These are phyloP conservation scores for Tokudaia tokunoshimensis DNA, from an alignment of 2,797 vertebrate genomes.

Conservation along the genomic window DNA sequence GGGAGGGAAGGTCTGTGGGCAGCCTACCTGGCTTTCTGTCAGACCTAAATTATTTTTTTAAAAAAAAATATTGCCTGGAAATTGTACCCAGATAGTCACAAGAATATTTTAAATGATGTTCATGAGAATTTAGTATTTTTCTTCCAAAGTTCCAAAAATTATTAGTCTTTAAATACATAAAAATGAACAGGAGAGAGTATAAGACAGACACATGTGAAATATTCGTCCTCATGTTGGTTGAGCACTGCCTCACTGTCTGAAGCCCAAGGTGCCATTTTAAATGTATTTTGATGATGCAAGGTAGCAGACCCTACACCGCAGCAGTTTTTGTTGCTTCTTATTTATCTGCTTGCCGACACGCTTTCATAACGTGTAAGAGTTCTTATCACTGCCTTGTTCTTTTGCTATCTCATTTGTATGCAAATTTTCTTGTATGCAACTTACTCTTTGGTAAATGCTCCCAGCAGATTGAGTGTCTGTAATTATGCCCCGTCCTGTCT, in stretches of 20 bases:
- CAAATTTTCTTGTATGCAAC: slow-evolving; percentile 88
- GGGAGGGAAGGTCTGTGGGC: neutral
- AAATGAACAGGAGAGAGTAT: slow-evolving; percentile 20
- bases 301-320: slow-evolving; percentile 78
- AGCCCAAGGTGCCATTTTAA: slow-evolving; percentile 69
- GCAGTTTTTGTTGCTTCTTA: slow-evolving; percentile 76
- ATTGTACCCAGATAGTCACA: neutral
- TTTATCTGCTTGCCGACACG: slow-evolving; percentile 82
- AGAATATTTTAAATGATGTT: slow-evolving; percentile 28
- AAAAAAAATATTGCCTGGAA: neutral
- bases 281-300: slow-evolving; percentile 78
- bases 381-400: slow-evolving; percentile 87
- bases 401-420: slow-evolving; percentile 89
- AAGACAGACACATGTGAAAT: neutral
- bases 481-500: slow-evolving; percentile 84
- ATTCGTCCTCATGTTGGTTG: neutral
- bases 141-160: slow-evolving; percentile 55
- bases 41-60: neutral
- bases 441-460: slow-evolving; percentile 86
- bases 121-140: slow-evolving; percentile 33
- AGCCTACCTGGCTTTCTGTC: neutral
- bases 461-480: slow-evolving; percentile 81
- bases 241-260: slow-evolving; percentile 12
- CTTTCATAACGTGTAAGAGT: slow-evolving; percentile 85
- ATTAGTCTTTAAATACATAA: slow-evolving; percentile 41